Base-by-base conservation (phyloP, 2,797 vertebrate species). In the Enteromius anoplus region DNA sequence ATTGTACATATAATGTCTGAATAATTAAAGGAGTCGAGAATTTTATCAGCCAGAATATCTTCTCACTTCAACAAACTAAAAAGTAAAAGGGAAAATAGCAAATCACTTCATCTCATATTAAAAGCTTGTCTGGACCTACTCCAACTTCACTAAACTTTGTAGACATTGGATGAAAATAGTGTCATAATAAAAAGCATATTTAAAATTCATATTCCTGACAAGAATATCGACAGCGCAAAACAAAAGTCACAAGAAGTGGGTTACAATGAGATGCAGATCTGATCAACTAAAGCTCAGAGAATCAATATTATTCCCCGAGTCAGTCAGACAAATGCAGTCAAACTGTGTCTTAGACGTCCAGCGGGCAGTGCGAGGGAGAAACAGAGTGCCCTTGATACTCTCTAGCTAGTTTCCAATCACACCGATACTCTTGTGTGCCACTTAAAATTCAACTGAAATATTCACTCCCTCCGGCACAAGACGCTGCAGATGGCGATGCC, bases 401-500 rank as follows among this genome's bases (percentile, higher is more conserved):
- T 73, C 64, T 58, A 69, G 45, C 85, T 84, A 77, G 53, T 86
- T 64, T 75, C 72, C 82, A 87, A 86, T 84, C 81, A 55, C 65
- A 82, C 45, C 47, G 70, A 75, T 75, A 75, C 71, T 82, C 71
- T 75, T 45, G 47, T 75, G 62, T 76, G 81, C 72, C 72, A 82
- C 81, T 82, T 82, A 69, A 82, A 84, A 78, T 69, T 84, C 78
- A 87, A 86, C 66, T 81, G 62, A 85, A 87, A 87, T 78, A 87
- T 87, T 87, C 80, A 76, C 64, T 86, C 58, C 82, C 82, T 80
- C 76, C 40, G 79, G 86, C 86, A 82, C 79, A 72, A 76, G 71
- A 42, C 76, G 34, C 71, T 82, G 65, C 77, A 79, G 77, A 79
- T 68, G 66, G 78, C 78, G 47, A 64, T 76, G 71, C 29, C 65